Conservation (phyloP, 2,888 invertebrate species). For the Mechanitis messenoides region DNA sequence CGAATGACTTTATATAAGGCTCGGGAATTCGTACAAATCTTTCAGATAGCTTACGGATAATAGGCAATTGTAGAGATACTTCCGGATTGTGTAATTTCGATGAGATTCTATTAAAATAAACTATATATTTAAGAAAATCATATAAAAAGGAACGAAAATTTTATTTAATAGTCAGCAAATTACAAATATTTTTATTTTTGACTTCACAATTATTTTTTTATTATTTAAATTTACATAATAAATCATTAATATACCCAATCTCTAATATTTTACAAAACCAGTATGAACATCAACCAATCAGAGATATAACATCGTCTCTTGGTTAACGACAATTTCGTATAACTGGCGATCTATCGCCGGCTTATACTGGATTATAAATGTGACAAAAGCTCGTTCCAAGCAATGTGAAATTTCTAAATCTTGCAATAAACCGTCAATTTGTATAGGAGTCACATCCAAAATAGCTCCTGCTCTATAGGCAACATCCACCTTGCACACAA, state of each 20-base stretch:
- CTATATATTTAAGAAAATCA: not conserved
- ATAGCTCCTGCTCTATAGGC: not conserved
- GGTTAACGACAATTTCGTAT: slow-evolving; percentile 1
- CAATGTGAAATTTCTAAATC: not conserved
- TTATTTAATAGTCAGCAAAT: too few species aligned
- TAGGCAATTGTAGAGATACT: slow-evolving; percentile 5
- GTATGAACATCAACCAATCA: not conserved
- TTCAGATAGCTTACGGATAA: slow-evolving; percentile 3
- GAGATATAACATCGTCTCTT: not conserved
- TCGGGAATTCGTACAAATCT: slow-evolving; percentile 9
- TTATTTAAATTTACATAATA: too few species aligned
- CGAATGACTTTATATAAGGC: slow-evolving; percentile 8
- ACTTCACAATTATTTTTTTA: too few species aligned
- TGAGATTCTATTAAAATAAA: not conserved
- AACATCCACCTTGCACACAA: not conserved
- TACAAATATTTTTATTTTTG: too few species aligned
- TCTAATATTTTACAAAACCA: too few species aligned
- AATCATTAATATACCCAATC: too few species aligned
- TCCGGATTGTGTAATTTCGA: slow-evolving; percentile 1
- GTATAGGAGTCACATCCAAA: not conserved
- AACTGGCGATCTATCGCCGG: slow-evolving; percentile 2
- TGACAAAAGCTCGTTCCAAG: slow-evolving; percentile 1
- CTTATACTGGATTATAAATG: slow-evolving; percentile 1
- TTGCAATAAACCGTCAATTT: not conserved
- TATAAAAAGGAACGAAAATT: too few species aligned